These are phyloP conservation scores for Tyrannus savana DNA, from an alignment of 2,113 vertebrate species.

Conservation along the genomic window DNA sequence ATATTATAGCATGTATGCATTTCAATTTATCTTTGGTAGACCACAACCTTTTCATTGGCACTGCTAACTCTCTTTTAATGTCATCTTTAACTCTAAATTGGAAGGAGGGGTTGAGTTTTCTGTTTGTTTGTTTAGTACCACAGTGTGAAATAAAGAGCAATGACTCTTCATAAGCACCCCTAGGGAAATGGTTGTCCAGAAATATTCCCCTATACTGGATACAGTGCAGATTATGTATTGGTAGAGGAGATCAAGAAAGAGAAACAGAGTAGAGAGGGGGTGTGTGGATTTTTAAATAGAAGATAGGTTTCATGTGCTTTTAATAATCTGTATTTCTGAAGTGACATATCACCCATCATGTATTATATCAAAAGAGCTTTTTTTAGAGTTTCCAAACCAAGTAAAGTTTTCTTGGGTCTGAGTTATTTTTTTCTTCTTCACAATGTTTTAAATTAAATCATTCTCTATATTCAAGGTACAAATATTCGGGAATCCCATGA, in stretches of 20 bases:
- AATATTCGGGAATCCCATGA: background rate
- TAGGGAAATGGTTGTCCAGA: background rate
- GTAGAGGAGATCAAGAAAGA: background rate
- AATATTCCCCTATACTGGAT: background rate
- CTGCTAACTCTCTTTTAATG: background rate
- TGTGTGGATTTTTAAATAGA: background rate
- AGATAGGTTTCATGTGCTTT: background rate
- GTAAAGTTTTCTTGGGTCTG: background rate
- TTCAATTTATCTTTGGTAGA: conserved; percentile 29
- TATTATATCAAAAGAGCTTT: background rate
- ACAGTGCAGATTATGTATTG: background rate
- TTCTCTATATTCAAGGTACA: background rate
- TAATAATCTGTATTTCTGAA: background rate
- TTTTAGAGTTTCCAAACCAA: background rate
- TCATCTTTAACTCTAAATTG: background rate
- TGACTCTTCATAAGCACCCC: background rate
- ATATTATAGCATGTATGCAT: background rate
- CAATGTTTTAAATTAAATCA: background rate
- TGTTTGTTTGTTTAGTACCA: background rate
- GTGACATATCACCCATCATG: background rate
- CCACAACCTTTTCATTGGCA: background rate
- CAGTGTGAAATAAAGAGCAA: background rate
- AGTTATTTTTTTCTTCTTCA: background rate
- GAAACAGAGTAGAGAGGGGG: background rate
- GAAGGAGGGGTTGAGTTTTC: background rate